Evolutionary conservation across 2,113 vertebrate species (phyloP).

Genomic region (Thamnophis sirtalis): DNA sequence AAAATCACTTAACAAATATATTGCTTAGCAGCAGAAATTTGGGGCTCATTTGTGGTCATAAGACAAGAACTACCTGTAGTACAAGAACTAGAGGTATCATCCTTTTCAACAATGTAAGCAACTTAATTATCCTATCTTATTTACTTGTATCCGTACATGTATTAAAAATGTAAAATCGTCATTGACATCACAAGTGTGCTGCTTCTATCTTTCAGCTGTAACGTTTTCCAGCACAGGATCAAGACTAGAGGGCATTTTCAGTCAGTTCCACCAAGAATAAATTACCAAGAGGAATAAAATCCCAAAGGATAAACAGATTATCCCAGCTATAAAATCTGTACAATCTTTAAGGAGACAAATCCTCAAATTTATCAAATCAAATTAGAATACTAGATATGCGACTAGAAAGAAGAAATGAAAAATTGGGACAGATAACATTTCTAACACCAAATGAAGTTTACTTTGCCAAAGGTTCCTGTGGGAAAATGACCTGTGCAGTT

Average conservation of each 20-base stretch:
- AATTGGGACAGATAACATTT: neutral
- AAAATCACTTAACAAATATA: neutral
- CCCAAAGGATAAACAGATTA: neutral
- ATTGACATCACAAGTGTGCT: neutral
- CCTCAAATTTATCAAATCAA: neutral
- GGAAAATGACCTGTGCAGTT: conserved; percentile 38
- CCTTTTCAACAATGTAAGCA: neutral
- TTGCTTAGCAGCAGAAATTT: neutral
- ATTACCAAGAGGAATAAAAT: neutral
- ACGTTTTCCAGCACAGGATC: neutral
- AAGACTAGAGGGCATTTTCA: neutral
- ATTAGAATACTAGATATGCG: neutral
- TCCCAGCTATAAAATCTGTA: neutral
- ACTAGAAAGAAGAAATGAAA: neutral
- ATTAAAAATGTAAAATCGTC: neutral
- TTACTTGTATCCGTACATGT: neutral
- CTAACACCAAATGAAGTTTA: conserved; percentile 1
- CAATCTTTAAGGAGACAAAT: neutral
- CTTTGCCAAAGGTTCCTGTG: conserved; percentile 25
- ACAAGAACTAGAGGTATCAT: neutral
- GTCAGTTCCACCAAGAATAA: neutral
- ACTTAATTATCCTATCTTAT: neutral
- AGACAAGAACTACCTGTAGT: neutral
- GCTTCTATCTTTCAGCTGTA: neutral
- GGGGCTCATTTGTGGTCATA: neutral